A percentile compares a stretch with the other conserved stretches of the same genome.
These are phyloP conservation scores for Oscheius onirici DNA, from an alignment of 2,888 invertebrate genomes.

Conservation along the genomic window DNA sequence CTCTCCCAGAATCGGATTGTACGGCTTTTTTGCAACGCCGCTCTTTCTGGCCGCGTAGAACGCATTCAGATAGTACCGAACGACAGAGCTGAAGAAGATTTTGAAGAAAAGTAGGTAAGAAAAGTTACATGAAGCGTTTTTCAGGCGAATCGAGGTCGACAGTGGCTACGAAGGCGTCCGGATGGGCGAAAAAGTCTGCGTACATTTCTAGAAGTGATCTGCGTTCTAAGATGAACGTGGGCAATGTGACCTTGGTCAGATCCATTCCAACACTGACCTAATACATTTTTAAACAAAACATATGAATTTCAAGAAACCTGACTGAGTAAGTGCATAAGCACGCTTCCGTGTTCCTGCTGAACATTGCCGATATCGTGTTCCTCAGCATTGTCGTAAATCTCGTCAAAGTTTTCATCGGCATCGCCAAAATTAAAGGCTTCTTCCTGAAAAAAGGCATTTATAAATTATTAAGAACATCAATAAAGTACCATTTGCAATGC, in stretches of 20 bases:
- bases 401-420: conserved; percentile 69
- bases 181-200: conserved; percentile 99
- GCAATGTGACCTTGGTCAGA: conserved; percentile 95
- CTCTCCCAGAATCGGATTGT: conserved; percentile 97
- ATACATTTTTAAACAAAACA: not conserved
- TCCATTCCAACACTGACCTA: conserved; percentile 97
- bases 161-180: conserved; percentile 87
- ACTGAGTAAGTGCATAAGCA: conserved; percentile 93
- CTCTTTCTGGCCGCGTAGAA: conserved; percentile 98
- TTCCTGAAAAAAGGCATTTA: conserved; percentile 30
- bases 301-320: conserved; percentile 75
- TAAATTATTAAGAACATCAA: not conserved
- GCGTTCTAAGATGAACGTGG: conserved; percentile 96
- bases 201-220: conserved; percentile 98
- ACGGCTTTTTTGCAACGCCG: conserved; percentile 96
- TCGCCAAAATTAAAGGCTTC: conserved; percentile 74
- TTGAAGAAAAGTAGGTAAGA: not conserved
- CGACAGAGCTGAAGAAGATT: conserved; percentile 81
- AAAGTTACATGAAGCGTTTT: conserved; percentile 62
- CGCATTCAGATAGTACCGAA: conserved; percentile 95
- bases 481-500: not conserved
- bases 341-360: conserved; percentile 96
- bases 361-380: conserved; percentile 75
- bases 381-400: conserved; percentile 75
- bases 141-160: conserved; percentile 75